phyloP scores from a whole-genome alignment of 35 echinoderm and acorn worm species.

The Heliocidaris erythrogramma region DNA sequence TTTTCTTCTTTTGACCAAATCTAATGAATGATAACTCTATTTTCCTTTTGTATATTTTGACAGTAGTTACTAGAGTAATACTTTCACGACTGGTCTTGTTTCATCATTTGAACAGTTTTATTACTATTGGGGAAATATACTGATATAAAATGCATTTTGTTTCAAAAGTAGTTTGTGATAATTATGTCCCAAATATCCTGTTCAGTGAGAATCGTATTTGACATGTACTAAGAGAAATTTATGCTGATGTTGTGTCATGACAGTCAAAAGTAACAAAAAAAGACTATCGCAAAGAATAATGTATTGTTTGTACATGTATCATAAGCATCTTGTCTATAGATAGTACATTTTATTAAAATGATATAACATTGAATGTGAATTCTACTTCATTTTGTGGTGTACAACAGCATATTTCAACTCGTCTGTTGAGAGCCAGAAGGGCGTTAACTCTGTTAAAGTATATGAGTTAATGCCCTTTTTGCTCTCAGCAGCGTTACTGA shows the following conservation, averaged over 20 bases:
- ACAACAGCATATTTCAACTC: too few species aligned
- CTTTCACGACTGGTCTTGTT: neutral
- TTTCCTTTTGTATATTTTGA: neutral
- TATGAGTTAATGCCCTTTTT: too few species aligned
- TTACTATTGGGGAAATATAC: neutral
- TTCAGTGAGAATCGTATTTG: neutral
- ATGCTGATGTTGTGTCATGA: neutral
- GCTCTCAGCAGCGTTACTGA: too few species aligned
- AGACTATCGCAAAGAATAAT: neutral
- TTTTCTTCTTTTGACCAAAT: neutral
- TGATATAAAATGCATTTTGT: too few species aligned
- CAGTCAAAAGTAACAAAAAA: neutral
- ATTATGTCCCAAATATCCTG: neutral
- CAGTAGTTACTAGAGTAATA: neutral
- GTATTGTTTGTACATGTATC: neutral
- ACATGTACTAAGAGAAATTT: neutral
- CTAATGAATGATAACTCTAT: neutral
- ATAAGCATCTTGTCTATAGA: neutral
- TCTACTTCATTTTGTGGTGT: neutral
- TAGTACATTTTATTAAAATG: conserved; percentile 19
- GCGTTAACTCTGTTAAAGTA: too few species aligned
- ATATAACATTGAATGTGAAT: neutral
- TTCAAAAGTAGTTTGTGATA: neutral
- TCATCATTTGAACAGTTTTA: neutral
- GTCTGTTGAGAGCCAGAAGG: too few species aligned